Evolutionary conservation across 2,113 vertebrate species (phyloP).

Genomic region (Syngnathus scovelli): DNA sequence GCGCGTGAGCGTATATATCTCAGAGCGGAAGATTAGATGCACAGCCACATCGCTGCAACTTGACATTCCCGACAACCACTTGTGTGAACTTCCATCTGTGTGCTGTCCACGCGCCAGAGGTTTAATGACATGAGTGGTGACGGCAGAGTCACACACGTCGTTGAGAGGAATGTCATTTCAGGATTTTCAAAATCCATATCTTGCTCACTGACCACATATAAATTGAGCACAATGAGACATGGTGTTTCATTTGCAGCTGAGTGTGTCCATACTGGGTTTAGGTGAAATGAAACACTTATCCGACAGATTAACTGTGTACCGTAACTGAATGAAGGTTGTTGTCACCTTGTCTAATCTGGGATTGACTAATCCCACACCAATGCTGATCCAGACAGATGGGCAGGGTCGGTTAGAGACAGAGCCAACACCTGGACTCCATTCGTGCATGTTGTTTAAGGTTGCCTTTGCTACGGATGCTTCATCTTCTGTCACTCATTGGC

Average conservation of each 20-base stretch:
- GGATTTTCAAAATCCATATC: conserved; percentile 27
- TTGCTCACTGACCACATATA: conserved; percentile 35
- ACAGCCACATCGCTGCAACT: conserved; percentile 49
- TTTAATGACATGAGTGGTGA: conserved; percentile 33
- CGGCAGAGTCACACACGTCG: conserved; percentile 24
- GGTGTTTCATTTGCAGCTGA: conserved; percentile 12
- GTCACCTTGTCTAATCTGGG: conserved; percentile 61
- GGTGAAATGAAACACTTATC: background rate
- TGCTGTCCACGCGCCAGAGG: conserved; percentile 34
- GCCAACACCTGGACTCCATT: conserved; percentile 11
- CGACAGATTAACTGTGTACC: background rate
- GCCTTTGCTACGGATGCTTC: conserved; percentile 14
- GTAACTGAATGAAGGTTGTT: conserved; percentile 27
- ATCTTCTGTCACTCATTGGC: conserved; percentile 6
- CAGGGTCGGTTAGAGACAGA: conserved; percentile 3
- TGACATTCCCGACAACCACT: conserved; percentile 58
- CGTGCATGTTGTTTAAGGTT: background rate
- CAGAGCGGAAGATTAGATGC: conserved; percentile 59
- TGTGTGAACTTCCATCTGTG: conserved; percentile 40
- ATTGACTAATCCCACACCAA: conserved; percentile 51
- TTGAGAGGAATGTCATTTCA: conserved; percentile 27
- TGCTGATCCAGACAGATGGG: conserved; percentile 28
- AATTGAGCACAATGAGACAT: conserved; percentile 25
- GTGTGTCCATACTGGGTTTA: background rate
- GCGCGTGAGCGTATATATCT: conserved; percentile 12